Conservation (phyloP, 2,113 vertebrate genomes). For the Lampris incognitus region DNA sequence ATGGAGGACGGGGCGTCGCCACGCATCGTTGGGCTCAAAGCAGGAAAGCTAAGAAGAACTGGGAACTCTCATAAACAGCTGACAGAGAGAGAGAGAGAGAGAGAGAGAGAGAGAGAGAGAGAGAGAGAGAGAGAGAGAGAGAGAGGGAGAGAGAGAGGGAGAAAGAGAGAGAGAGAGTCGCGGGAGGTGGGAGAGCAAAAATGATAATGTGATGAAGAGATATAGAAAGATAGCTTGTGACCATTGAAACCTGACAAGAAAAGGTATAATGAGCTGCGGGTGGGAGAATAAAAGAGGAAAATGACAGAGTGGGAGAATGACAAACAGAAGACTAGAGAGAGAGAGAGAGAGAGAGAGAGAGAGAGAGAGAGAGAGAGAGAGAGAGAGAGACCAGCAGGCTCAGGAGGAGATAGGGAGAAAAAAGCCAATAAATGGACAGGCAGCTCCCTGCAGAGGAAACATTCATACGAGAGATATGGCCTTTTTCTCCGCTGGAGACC, state of each 20-base stretch:
- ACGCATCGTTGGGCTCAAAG: slow-evolving; percentile 16
- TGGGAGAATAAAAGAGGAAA: not conserved
- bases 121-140: slow-evolving; percentile 2
- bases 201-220: not conserved
- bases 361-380: not conserved
- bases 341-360: not conserved
- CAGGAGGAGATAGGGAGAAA: not conserved
- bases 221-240: not conserved
- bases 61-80: slow-evolving; percentile 24
- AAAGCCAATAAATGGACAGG: not conserved
- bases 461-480: not conserved
- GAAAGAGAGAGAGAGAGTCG: not conserved
- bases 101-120: not conserved
- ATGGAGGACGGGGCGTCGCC: not conserved
- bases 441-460: not conserved
- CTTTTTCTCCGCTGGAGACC: not conserved
- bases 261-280: not conserved
- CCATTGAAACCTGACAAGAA: not conserved
- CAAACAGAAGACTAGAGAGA: not conserved
- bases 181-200: not conserved
- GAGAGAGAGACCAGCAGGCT: not conserved
- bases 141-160: slow-evolving; percentile 2
- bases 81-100: slow-evolving; percentile 4
- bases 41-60: not conserved
- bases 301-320: not conserved